These are phyloP conservation scores for Leucoptera coffeella DNA, from an alignment of 2,888 invertebrate species.

Conservation along the genomic window DNA sequence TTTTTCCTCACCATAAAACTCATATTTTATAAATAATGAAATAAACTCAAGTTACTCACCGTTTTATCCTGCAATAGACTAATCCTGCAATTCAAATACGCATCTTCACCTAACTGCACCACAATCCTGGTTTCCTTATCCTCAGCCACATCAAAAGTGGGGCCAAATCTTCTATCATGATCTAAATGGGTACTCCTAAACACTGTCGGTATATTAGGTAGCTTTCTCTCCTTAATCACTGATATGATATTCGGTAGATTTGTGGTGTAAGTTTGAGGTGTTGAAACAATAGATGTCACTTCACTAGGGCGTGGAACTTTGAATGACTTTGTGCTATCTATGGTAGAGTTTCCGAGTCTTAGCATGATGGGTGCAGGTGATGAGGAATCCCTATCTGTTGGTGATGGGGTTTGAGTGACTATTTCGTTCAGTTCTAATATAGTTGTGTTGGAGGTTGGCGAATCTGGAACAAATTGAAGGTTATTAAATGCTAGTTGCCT, in stretches of 20 bases:
- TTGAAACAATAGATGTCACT: too few relatives aligned
- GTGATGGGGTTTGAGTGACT: too few relatives aligned
- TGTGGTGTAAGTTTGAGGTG: not conserved
- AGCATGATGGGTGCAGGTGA: conserved; percentile 37
- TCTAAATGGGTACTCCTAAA: conserved; percentile 39
- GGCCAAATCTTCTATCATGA: conserved; percentile 58
- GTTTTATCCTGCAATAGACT: conserved; percentile 70
- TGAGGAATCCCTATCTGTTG: too few relatives aligned
- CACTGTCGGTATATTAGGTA: conserved; percentile 27
- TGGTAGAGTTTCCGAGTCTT: conserved; percentile 42
- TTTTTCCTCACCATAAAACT: not conserved
- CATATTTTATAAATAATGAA: not conserved
- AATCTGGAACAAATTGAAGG: too few relatives aligned
- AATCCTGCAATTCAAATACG: conserved; percentile 68
- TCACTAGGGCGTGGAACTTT: conserved; percentile 32
- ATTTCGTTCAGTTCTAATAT: too few relatives aligned
- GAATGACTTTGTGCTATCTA: conserved; percentile 44
- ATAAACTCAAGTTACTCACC: conserved; percentile 39
- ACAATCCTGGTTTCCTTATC: conserved; percentile 62
- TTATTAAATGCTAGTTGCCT: too few relatives aligned
- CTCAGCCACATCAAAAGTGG: conserved; percentile 57
- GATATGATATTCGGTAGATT: conserved; percentile 2
- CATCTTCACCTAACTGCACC: conserved; percentile 66
- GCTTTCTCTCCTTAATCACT: conserved; percentile 8
- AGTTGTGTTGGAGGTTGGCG: too few relatives aligned